phyloP scores from a whole-genome alignment of 2,888 invertebrate genomes.

The Tiliacea citrago region DNA sequence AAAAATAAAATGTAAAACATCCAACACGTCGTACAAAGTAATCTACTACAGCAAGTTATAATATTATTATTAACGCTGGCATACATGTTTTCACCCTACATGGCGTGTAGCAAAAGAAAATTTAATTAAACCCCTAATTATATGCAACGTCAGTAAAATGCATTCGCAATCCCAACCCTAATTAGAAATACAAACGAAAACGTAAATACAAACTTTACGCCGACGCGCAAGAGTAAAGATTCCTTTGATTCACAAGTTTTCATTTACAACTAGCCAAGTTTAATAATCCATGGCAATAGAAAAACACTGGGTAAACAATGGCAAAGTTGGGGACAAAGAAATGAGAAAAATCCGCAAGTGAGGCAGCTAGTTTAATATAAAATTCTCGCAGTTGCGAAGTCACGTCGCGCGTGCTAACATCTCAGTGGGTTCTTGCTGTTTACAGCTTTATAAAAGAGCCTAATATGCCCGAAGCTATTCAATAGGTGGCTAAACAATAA shows the following conservation, averaged over 20 bases:
- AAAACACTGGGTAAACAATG: constrained; percentile 61
- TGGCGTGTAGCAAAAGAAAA: constrained; percentile 32
- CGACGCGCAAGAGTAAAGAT: constrained; percentile 12
- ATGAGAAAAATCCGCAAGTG: constrained; percentile 54
- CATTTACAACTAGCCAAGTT: constrained; percentile 57
- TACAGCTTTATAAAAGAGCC: constrained; percentile 71
- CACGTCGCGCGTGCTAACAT: constrained; percentile 64
- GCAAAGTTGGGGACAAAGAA: constrained; percentile 47
- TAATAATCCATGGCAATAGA: constrained; percentile 63
- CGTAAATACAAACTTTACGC: constrained; percentile 30
- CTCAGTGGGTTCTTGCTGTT: constrained; percentile 68
- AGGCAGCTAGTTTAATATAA: constrained; percentile 64
- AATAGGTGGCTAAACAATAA: constrained; percentile 56
- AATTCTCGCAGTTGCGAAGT: constrained; percentile 73
- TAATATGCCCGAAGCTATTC: constrained; percentile 66
- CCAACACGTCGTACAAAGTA: constrained; percentile 6
- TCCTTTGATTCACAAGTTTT: constrained; percentile 56
- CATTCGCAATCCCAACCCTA: constrained; percentile 44
- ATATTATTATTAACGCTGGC: constrained; percentile 11
- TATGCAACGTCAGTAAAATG: constrained; percentile 43
- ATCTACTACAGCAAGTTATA: background rate
- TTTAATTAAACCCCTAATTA: constrained; percentile 57
- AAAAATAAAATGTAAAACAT: constrained; percentile 1
- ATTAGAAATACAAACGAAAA: constrained; percentile 58
- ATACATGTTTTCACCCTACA: constrained; percentile 7